Conservation (phyloP, 1,140 invertebrate genomes). For the Harlomillsia oculata region DNA sequence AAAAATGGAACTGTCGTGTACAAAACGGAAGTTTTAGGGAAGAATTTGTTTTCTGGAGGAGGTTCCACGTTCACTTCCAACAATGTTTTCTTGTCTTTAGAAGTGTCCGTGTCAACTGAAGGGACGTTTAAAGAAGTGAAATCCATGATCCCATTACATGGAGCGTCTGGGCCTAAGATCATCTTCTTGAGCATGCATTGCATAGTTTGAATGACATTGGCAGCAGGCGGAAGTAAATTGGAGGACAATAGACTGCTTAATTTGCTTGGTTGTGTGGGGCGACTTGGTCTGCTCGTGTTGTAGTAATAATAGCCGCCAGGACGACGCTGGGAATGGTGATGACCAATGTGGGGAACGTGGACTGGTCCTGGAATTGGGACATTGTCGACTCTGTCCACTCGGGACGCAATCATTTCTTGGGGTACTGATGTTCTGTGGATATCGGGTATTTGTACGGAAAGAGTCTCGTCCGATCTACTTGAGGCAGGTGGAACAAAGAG, state of each 20-base stretch:
- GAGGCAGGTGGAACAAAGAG: too few species aligned
- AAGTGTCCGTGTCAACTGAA: background rate
- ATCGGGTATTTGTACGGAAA: background rate
- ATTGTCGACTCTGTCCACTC: background rate
- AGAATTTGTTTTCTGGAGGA: constrained; percentile 23
- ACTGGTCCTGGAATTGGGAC: too few species aligned
- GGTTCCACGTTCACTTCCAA: constrained; percentile 13
- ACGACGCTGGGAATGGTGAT: too few species aligned
- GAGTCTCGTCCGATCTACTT: too few species aligned
- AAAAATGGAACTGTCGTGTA: too few species aligned
- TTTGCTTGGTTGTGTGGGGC: background rate
- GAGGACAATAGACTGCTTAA: background rate
- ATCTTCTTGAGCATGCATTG: constrained; percentile 24
- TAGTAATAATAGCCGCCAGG: background rate
- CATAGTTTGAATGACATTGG: constrained; percentile 14
- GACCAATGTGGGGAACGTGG: too few species aligned
- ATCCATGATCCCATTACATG: background rate
- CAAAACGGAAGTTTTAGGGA: constrained; percentile 6
- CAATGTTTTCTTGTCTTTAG: constrained; percentile 16
- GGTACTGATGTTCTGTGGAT: background rate
- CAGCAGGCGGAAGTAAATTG: constrained; percentile 7
- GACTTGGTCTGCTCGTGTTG: background rate
- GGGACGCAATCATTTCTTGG: background rate
- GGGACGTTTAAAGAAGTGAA: too few species aligned
- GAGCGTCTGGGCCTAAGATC: constrained; percentile 10